Base-by-base conservation (phyloP, 2,113 vertebrate species). In the Erythrocebus patas region DNA sequence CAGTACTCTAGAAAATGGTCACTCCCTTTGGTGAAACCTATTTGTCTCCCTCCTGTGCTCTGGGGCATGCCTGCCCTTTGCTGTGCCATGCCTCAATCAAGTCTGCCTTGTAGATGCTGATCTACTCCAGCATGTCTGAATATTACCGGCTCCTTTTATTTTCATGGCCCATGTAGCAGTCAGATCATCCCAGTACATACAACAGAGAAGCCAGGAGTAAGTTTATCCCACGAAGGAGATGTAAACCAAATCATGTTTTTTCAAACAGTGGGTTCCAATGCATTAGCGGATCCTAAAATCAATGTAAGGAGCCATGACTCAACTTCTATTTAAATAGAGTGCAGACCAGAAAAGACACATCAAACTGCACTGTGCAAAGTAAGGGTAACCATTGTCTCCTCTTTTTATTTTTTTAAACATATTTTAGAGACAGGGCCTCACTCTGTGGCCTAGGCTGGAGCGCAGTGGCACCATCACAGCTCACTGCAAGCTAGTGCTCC, bases 191-290 rank as follows among this genome's bases (percentile, higher is more conserved):
- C 52, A 88, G 84, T 45, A 81, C 66, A 32, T 13, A 83, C 59
- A 87, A 78, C 22, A 25, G 43, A 83, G 88, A n/a, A 88, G 61
- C 30, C 78, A 92, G 78, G 64, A 94, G 52, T 48, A 43, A 50
- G 52, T 61, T 83, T 61, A 92, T 22, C 81, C 66, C 64, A 68
- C 0, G 1, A 83, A 57, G 66, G 50, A 61, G 38, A 59, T 8
- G 38, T 20, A 70, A 70, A 84, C 18, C 40, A 59, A 83, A 61
- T 66, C 81, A 16, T 20, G 12, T 43, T 73, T 93, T 30, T 32
- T 70, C 55, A 75, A 61, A 75, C 80, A 32, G 17, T 38, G 64
- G 48, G 57, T 85, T 72, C 38, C 35, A 43, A 61, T 43, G 86
- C 66, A 82, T 80, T 55, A 59, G 25, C 7, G n/a, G 66, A 76